A percentile compares a stretch with the other conserved stretches of the same genome.
These are phyloP conservation scores for Lordiphosa mommai DNA, from an alignment of 1,140 invertebrate species.

Conservation along the genomic window DNA sequence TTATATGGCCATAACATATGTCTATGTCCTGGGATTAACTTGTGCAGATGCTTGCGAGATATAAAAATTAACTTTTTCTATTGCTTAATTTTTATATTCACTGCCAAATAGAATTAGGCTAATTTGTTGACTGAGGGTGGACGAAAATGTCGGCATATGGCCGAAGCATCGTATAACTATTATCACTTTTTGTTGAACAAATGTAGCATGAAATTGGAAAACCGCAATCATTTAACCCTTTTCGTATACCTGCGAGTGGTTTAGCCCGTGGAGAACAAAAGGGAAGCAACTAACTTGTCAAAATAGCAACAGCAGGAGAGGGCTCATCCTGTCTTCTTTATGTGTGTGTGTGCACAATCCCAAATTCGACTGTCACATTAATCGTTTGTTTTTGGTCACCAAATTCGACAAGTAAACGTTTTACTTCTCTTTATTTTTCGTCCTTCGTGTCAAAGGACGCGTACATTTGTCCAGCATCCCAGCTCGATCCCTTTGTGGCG, in stretches of 20 bases:
- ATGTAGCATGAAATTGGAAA: constrained; percentile 74
- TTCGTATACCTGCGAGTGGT: constrained; percentile 44
- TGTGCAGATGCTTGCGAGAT: constrained; percentile 39
- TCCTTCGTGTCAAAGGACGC: constrained; percentile 42
- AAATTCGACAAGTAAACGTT: constrained; percentile 68
- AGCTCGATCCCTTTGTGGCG: constrained; percentile 23
- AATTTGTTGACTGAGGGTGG: constrained; percentile 42
- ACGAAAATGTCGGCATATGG: constrained; percentile 53
- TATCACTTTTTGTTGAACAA: constrained; percentile 60
- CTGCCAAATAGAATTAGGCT: constrained; percentile 36
- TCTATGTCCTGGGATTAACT: constrained; percentile 47
- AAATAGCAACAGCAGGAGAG: constrained; percentile 12
- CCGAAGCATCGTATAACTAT: constrained; percentile 52
- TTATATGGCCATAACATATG: constrained; percentile 71
- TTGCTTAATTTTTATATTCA: constrained; percentile 52
- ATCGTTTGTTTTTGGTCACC: constrained; percentile 78
- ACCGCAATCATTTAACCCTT: constrained; percentile 65
- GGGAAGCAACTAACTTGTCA: constrained; percentile 67
- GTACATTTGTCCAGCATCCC: constrained; percentile 30
- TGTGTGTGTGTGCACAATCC: constrained; percentile 18
- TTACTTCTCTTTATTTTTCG: constrained; percentile 24
- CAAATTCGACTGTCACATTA: constrained; percentile 78
- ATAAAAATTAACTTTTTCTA: constrained; percentile 61
- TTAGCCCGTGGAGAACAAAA: constrained; percentile 38
- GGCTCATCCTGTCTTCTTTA: not conserved